Evolutionary conservation across 2,113 vertebrate species (phyloP).

Genomic region (Pterocles burchelli): DNA sequence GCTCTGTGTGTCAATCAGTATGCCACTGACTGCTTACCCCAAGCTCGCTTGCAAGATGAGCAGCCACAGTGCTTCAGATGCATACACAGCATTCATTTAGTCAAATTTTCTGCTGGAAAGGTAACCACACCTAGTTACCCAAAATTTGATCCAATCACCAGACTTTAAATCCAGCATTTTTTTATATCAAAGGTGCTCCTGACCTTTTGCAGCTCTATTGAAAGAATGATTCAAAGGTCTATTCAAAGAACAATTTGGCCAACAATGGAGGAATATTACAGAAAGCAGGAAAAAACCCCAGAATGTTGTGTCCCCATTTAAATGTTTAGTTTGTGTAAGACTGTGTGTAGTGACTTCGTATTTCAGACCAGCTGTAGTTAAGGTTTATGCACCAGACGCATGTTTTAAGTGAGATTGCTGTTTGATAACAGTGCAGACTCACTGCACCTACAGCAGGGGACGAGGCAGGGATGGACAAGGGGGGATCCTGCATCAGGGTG

Average conservation of each 20-base stretch:
- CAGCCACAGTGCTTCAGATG: background rate
- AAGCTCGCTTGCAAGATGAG: background rate
- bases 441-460: background rate
- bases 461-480: background rate
- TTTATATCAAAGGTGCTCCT: background rate
- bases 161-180: background rate
- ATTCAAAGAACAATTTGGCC: background rate
- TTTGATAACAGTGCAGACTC: background rate
- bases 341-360: background rate
- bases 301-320: background rate
- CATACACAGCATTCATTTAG: background rate
- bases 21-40: background rate
- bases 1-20: background rate
- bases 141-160: background rate
- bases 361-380: background rate
- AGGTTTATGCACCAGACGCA: background rate
- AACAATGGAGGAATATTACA: background rate
- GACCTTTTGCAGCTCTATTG: background rate
- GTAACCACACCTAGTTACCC: background rate
- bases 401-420: background rate
- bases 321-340: background rate
- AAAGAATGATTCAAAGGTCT: background rate
- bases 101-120: background rate
- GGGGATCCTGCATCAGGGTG: background rate
- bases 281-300: background rate